Evolutionary conservation across 2,888 invertebrate genomes (phyloP), one percentile per base, ranked within the genome.

Genomic region (Heliconius aoede): DNA sequence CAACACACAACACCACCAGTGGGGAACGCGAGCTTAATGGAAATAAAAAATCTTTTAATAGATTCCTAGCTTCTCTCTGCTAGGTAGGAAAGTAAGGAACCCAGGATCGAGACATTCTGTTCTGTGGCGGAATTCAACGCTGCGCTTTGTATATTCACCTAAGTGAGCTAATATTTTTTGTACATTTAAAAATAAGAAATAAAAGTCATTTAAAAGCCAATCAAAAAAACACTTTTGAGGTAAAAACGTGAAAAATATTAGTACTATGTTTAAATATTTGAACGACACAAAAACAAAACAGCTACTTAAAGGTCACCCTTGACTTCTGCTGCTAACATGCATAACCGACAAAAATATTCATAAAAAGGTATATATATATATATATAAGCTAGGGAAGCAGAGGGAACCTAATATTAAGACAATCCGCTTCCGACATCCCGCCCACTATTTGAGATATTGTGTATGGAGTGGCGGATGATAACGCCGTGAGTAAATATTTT

Each of bases 261-360:
- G 3, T 55, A 55, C 55, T 46, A n/a, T 18, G 36, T 15, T 24
- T 8, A 3, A 40, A 40, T 65, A 18, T 15, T 36, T 65, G 15
- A 24, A 32, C n/a, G 55, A 55, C 3, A n/a, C 55, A 24, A 4
- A 69, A 32, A 69, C n/a, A 55, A 69, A 60, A 72, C 18, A 26
- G 36, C 18, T 28, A 36, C 26, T 36, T 40, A 60, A 60, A 60
- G 18, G 36, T 40, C 72, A 18, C 72, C 72, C 60, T 61, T 60
- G 72, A 72, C 60, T 60, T 36, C 24, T 60, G 18, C 36, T 36
- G 55, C 36, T 18, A 60, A 26, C 11, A 58, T 36, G n/a, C 32
- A 28, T 24, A 15, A 30, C 8, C 4, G n/a, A 58, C 58, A 15
- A 13, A 46, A 21, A 46, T 46, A 1, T 46, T 26, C 3, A 26